phyloP scores from a whole-genome alignment of 2,888 invertebrate genomes.

The Nesidiocoris tenuis region DNA sequence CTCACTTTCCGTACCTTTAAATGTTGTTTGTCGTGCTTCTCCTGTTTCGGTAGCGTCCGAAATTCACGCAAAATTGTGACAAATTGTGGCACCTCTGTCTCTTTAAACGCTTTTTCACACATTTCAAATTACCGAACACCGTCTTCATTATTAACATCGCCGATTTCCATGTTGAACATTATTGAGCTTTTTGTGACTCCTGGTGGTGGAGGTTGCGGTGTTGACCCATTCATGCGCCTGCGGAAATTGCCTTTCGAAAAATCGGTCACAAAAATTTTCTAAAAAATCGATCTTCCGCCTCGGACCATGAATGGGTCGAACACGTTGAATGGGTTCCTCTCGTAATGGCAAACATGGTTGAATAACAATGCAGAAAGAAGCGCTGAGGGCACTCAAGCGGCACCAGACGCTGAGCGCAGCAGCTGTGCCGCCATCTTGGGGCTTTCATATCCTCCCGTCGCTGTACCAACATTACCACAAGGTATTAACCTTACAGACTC shows the following conservation, averaged over 20 bases:
- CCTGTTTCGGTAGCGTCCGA: no score
- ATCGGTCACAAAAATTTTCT: no score
- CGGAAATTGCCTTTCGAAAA: no score
- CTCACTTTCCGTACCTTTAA: no score
- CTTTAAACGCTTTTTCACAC: not conserved
- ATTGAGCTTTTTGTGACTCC: not conserved
- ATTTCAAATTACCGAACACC: not conserved
- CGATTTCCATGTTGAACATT: slow-evolving; percentile 1
- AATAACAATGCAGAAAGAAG: slow-evolving; percentile 55
- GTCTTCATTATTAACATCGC: not conserved
- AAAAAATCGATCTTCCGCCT: no score
- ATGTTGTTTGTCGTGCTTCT: no score
- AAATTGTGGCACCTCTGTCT: not conserved
- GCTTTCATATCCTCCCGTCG: slow-evolving; percentile 80
- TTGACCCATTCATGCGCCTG: no score
- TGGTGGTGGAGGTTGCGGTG: slow-evolving; percentile 40
- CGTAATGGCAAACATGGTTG: not conserved
- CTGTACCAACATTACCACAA: slow-evolving; percentile 82
- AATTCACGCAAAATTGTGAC: no score
- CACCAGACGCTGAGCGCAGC: slow-evolving; percentile 55
- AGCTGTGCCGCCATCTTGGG: slow-evolving; percentile 65
- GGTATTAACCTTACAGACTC: slow-evolving; percentile 62
- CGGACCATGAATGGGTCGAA: no score
- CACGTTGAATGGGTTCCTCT: not conserved
- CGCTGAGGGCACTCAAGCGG: slow-evolving; percentile 57